A percentile compares a stretch with the other conserved stretches of the same genome.
Evolutionary conservation across 2,113 vertebrate genomes (phyloP).

Genomic region (Ciconia maguari): DNA sequence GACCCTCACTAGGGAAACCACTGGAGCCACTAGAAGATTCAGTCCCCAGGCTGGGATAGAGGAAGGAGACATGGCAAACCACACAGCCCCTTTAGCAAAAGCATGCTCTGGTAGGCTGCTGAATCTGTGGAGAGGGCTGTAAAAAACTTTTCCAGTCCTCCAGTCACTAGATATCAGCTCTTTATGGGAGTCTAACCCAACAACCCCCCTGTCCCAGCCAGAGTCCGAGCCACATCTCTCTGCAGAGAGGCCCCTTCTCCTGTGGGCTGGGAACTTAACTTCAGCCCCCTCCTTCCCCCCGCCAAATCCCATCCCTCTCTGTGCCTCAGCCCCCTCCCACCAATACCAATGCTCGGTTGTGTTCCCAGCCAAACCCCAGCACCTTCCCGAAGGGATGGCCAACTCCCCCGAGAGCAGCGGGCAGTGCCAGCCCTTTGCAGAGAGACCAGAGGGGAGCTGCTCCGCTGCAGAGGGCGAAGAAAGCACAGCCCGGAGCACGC

Average conservation of each 20-base stretch:
- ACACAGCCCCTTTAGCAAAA: neutral
- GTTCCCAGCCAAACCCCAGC: neutral
- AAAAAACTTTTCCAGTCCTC: neutral
- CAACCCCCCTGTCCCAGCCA: fast-evolving
- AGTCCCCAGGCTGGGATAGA: neutral
- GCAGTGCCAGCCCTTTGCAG: neutral
- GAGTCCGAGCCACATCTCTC: neutral
- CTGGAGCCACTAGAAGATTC: neutral
- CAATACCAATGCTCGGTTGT: fast-evolving
- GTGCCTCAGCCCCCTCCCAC: neutral
- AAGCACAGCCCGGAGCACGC: neutral
- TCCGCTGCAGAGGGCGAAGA: neutral
- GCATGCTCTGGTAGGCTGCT: neutral
- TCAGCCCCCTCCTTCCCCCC: neutral
- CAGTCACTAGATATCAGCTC: neutral
- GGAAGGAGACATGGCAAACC: neutral
- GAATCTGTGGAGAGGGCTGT: neutral
- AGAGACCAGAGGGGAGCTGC: neutral
- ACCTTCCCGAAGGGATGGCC: neutral
- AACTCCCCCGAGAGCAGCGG: neutral
- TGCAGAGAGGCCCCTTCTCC: neutral
- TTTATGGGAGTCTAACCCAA: neutral
- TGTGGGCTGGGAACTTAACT: neutral
- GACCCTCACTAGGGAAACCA: neutral
- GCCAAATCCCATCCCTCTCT: neutral